These are phyloP conservation scores for Cyprinella venusta DNA, from an alignment of 2,797 vertebrate species.

Conservation along the genomic window DNA sequence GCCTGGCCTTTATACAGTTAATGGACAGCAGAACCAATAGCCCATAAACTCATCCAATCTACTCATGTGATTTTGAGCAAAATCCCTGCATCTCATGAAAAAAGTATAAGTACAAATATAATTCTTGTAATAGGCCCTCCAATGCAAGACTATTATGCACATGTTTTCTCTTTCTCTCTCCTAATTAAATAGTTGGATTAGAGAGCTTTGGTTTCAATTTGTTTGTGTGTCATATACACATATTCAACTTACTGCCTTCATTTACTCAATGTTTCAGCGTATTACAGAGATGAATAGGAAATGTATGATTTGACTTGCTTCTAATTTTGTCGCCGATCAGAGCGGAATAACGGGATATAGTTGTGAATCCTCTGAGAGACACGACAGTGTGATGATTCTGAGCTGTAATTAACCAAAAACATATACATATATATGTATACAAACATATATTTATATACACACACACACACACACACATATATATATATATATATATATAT, in stretches of 20 bases:
- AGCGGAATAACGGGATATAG: slow-evolving; percentile 71
- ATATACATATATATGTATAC: not conserved
- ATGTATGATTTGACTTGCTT: slow-evolving; percentile 53
- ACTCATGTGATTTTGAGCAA: not conserved
- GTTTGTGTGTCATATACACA: slow-evolving; percentile 30
- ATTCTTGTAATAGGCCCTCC: not conserved
- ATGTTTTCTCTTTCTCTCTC: not conserved
- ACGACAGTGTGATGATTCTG: slow-evolving; percentile 67
- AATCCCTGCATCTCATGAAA: not conserved
- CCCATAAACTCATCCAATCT: not conserved
- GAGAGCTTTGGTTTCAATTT: not conserved
- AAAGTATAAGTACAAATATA: not conserved
- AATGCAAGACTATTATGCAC: not conserved
- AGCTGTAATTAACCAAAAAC: slow-evolving; percentile 71
- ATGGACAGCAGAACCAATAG: not conserved
- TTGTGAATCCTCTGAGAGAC: slow-evolving; percentile 60
- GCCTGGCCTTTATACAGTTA: slow-evolving; percentile 5
- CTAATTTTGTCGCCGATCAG: slow-evolving; percentile 70
- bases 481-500: not conserved
- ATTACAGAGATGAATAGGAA: slow-evolving; percentile 8
- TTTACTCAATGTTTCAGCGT: slow-evolving; percentile 35
- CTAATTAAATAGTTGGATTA: slow-evolving; percentile 17
- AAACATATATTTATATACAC: slow-evolving; percentile 63
- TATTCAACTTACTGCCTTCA: slow-evolving; percentile 32
- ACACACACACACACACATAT: not conserved